phyloP scores from a whole-genome alignment of 2,888 invertebrate species.

The Selenia dentaria region DNA sequence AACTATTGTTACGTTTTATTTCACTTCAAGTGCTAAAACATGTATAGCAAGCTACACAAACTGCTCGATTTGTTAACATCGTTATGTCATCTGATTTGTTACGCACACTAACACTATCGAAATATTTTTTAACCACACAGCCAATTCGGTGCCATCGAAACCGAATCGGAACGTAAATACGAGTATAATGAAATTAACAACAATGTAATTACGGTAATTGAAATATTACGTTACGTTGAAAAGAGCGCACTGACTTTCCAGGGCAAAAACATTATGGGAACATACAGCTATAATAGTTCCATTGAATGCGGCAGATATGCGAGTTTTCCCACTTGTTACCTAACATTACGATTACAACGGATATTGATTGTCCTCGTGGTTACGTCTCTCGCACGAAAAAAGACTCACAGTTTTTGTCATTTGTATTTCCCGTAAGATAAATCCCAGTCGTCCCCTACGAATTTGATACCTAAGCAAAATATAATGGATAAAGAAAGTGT shows the following conservation, averaged over 20 bases:
- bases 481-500: neutral
- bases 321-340: slow-evolving; percentile 67
- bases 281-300: slow-evolving; percentile 49
- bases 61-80: slow-evolving; percentile 3
- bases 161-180: slow-evolving; percentile 10
- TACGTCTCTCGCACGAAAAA: slow-evolving; percentile 61
- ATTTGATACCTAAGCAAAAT: neutral
- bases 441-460: slow-evolving; percentile 17
- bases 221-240: slow-evolving; percentile 24
- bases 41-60: slow-evolving; percentile 8
- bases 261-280: slow-evolving; percentile 65
- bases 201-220: slow-evolving; percentile 17
- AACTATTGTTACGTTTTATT: slow-evolving; percentile 28
- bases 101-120: slow-evolving; percentile 4
- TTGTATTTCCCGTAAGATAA: slow-evolving; percentile 37
- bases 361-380: slow-evolving; percentile 71
- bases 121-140: neutral
- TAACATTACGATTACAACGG: slow-evolving; percentile 71
- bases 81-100: slow-evolving; percentile 12
- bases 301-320: slow-evolving; percentile 59
- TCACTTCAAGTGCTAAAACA: slow-evolving; percentile 14
- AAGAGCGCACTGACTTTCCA: slow-evolving; percentile 49
- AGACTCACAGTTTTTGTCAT: slow-evolving; percentile 61
- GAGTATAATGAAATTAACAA: slow-evolving; percentile 1
- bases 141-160: slow-evolving; percentile 3